These are phyloP conservation scores for Amphipoea oculea DNA, from an alignment of 2,888 invertebrate species.

Conservation along the genomic window DNA sequence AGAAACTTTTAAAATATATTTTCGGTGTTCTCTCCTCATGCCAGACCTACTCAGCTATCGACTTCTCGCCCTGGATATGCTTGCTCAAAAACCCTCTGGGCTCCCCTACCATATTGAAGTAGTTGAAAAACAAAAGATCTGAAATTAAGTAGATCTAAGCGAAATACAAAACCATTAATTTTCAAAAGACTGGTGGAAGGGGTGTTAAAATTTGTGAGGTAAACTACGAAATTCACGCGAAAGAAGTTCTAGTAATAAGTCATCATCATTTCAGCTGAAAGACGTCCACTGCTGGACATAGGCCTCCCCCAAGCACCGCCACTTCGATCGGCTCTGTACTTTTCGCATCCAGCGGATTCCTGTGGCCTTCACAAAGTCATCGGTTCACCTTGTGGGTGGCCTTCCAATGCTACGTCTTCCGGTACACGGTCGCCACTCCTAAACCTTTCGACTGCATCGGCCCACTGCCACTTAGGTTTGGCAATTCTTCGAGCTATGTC, in stretches of 20 bases:
- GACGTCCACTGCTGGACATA: no score
- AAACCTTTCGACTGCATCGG: neutral
- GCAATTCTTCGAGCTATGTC: no score
- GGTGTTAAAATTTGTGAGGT: neutral
- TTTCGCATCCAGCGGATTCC: neutral
- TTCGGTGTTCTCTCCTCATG: no score
- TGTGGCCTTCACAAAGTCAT: neutral
- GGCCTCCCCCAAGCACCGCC: neutral
- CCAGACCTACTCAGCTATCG: no score
- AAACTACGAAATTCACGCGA: neutral
- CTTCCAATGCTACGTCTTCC: neutral
- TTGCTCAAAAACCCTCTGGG: no score
- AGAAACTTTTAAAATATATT: no score
- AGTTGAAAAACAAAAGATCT: neutral
- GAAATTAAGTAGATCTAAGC: neutral
- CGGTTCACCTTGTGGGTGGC: neutral
- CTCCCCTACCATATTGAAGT: neutral
- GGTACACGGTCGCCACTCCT: neutral
- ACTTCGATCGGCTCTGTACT: neutral
- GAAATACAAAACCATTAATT: neutral
- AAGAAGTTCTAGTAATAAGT: neutral
- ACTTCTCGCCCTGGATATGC: no score
- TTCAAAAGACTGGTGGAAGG: neutral
- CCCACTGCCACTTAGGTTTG: neutral
- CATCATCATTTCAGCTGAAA: neutral